Evolutionary conservation across 2,797 vertebrate species (phyloP).

Genomic region (Eulemur mongoz): DNA sequence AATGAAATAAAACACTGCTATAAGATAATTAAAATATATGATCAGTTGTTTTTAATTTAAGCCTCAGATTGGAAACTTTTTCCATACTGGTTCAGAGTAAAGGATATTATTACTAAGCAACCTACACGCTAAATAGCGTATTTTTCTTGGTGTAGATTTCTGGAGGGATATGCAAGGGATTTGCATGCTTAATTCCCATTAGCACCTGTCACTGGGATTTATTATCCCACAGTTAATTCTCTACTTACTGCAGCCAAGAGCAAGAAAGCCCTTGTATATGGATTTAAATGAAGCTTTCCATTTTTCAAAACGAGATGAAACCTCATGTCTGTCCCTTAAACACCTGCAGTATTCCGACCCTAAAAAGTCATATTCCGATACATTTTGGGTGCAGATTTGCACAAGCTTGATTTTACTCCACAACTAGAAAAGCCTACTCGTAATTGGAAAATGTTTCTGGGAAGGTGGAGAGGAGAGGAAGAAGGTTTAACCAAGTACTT

Average conservation of each 20-base stretch:
- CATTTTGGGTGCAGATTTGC: slow-evolving; percentile 18
- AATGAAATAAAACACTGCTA: slow-evolving; percentile 40
- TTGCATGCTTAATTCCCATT: slow-evolving; percentile 82
- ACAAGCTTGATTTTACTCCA: slow-evolving; percentile 40
- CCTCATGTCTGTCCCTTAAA: slow-evolving; percentile 56
- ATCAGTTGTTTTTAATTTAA: slow-evolving; percentile 50
- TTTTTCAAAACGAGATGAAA: slow-evolving; percentile 64
- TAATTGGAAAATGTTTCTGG: not conserved
- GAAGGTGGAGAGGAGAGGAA: not conserved
- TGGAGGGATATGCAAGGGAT: slow-evolving; percentile 75
- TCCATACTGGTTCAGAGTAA: slow-evolving; percentile 56
- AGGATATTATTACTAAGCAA: slow-evolving; percentile 66
- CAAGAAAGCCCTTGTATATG: slow-evolving; percentile 65
- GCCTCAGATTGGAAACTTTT: slow-evolving; percentile 43
- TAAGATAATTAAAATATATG: slow-evolving; percentile 48
- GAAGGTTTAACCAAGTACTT: not conserved
- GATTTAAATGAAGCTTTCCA: slow-evolving; percentile 69
- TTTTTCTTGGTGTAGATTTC: slow-evolving; percentile 72
- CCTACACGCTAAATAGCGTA: slow-evolving; percentile 65
- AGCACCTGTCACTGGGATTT: slow-evolving; percentile 82
- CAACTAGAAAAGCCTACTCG: not conserved
- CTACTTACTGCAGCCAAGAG: slow-evolving; percentile 71
- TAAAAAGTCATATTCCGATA: slow-evolving; percentile 43
- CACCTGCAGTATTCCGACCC: slow-evolving; percentile 48
- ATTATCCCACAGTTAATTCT: slow-evolving; percentile 80